A percentile compares a stretch with the other conserved stretches of the same genome.
These are phyloP conservation scores for Pheucticus melanocephalus DNA, from an alignment of 2,113 vertebrate genomes.

Conservation along the genomic window DNA sequence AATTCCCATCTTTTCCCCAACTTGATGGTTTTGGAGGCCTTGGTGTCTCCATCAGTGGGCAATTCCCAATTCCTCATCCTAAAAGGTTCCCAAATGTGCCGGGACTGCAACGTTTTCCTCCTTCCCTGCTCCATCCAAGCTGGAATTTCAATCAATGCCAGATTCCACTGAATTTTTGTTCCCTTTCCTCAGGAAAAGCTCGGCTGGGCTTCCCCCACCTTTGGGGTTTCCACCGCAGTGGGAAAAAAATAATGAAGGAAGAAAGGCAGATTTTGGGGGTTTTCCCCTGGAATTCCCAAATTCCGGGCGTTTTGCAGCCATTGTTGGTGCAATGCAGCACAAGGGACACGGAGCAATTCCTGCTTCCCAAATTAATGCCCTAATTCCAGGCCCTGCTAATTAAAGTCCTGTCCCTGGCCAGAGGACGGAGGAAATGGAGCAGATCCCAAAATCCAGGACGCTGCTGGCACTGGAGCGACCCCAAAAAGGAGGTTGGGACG, in stretches of 20 bases:
- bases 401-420: not conserved
- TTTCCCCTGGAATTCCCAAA: not conserved
- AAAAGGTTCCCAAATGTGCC: rapidly evolving
- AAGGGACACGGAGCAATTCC: rapidly evolving
- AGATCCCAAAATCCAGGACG: not conserved
- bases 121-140: not conserved
- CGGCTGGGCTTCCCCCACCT: not conserved
- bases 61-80: not conserved
- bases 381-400: not conserved
- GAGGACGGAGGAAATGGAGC: not conserved
- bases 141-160: rapidly evolving
- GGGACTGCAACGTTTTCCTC: rapidly evolving
- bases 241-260: rapidly evolving
- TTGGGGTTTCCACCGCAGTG: rapidly evolving
- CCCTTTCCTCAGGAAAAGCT: rapidly evolving
- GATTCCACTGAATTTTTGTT: rapidly evolving
- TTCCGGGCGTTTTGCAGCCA: rapidly evolving
- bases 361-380: not conserved
- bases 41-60: not conserved
- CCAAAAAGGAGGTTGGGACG: not conserved
- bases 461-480: rapidly evolving
- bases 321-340: not conserved
- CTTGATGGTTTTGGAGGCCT: not conserved
- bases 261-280: rapidly evolving
- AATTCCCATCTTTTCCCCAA: not conserved